A percentile compares a stretch with the other conserved stretches of the same genome.
phyloP scores from a whole-genome alignment of 2,113 vertebrate species.

The Odobenus rosmarus region DNA sequence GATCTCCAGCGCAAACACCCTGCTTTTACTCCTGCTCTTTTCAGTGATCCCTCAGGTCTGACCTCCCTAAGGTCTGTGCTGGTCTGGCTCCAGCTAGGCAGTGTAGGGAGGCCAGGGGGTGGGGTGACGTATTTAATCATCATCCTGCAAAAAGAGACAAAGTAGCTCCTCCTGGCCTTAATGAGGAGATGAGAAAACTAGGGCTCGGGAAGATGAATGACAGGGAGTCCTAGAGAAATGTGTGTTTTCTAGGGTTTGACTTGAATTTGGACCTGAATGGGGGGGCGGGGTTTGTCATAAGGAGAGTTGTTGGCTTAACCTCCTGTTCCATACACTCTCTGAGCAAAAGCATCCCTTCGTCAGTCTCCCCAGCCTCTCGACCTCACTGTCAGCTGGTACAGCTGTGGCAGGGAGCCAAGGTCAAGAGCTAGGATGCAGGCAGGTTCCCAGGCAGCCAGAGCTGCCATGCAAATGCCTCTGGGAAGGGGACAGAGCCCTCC shows the following conservation, averaged over 20 bases:
- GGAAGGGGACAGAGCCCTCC: neutral
- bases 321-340: neutral
- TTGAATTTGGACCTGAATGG: neutral
- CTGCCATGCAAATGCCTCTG: neutral
- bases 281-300: neutral
- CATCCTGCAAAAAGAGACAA: neutral
- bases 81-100: neutral
- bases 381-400: neutral
- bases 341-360: neutral
- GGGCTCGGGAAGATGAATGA: neutral
- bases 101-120: neutral
- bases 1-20: neutral
- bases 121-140: neutral
- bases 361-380: accelerated
- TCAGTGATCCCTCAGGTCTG: neutral
- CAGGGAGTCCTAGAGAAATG: neutral
- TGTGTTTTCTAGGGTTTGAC: neutral
- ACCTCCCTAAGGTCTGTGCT: neutral
- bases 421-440: neutral
- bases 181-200: neutral
- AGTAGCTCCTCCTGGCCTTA: neutral
- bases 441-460: neutral
- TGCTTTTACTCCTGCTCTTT: neutral
- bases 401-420: neutral
- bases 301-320: neutral